Conservation (phyloP, 2,888 invertebrate species). For the Rapana venosa region DNA sequence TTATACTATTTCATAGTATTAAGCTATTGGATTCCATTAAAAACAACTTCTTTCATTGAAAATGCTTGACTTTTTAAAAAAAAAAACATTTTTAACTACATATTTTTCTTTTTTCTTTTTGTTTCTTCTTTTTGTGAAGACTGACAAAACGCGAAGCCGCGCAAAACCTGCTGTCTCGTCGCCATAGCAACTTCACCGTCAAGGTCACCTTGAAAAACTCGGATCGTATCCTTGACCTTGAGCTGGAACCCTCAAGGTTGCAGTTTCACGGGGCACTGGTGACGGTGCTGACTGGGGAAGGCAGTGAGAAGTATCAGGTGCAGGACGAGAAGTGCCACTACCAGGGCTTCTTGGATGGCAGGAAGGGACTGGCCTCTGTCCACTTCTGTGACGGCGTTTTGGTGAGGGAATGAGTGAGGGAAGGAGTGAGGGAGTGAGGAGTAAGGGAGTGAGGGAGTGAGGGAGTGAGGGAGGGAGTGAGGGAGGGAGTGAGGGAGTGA, state of each 20-base stretch:
- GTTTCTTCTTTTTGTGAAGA: not conserved
- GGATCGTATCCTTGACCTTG: not conserved
- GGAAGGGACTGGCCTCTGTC: not conserved
- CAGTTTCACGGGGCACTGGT: not conserved
- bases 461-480: too few relatives aligned
- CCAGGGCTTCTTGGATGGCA: not conserved
- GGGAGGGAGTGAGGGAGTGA: too few relatives aligned
- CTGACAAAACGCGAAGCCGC: not conserved
- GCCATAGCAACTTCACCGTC: not conserved
- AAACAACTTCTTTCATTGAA: too few relatives aligned
- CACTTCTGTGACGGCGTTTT: not conserved
- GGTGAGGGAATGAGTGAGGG: not conserved
- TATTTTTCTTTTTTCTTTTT: too few relatives aligned
- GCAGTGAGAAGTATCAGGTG: not conserved
- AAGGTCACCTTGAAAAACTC: constrained; percentile 2
- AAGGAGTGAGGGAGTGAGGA: too few relatives aligned
- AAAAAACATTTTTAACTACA: too few relatives aligned
- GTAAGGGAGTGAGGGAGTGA: too few relatives aligned
- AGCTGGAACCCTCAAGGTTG: not conserved
- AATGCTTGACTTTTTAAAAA: too few relatives aligned
- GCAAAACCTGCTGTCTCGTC: not conserved
- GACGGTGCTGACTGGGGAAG: not conserved
- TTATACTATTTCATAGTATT: too few relatives aligned
- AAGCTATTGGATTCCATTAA: too few relatives aligned
- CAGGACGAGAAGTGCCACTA: not conserved